Evolutionary conservation across 2,888 invertebrate genomes (phyloP).

Genomic region (Xanthostigma xanthostigma): DNA sequence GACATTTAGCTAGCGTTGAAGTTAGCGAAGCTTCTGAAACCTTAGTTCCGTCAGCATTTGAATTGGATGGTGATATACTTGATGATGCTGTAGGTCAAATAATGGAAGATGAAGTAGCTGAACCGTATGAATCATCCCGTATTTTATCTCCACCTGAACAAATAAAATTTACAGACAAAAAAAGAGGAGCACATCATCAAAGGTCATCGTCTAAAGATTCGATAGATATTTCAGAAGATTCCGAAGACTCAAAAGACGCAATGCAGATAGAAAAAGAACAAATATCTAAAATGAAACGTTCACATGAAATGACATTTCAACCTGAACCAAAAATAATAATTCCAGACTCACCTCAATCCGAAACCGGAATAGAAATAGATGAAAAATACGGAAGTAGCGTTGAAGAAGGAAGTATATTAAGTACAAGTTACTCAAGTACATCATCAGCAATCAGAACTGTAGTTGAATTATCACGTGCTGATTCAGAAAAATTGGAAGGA

Average conservation of each 20-base stretch:
- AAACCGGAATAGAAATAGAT: conserved; percentile 31
- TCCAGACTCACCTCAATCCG: conserved; percentile 32
- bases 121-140: conserved; percentile 15
- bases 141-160: conserved; percentile 2
- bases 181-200: background rate
- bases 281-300: conserved; percentile 69
- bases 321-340: conserved; percentile 37
- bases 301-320: conserved; percentile 80
- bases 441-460: conserved; percentile 31
- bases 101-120: conserved; percentile 25
- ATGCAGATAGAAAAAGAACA: conserved; percentile 34
- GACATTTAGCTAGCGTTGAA: conserved; percentile 76
- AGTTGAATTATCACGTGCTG: conserved; percentile 28
- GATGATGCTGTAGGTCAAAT: conserved; percentile 40
- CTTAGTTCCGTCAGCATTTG: conserved; percentile 76
- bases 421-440: conserved; percentile 40
- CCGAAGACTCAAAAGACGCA: conserved; percentile 35
- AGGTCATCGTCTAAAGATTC: conserved; percentile 29
- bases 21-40: conserved; percentile 89
- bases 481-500: conserved; percentile 28
- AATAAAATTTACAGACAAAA: background rate
- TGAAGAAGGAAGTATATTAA: conserved; percentile 41
- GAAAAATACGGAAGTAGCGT: conserved; percentile 38
- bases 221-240: conserved; percentile 39
- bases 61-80: conserved; percentile 58